Evolutionary conservation across 1,140 invertebrate species (phyloP).

Genomic region (Dreissena polymorpha): DNA sequence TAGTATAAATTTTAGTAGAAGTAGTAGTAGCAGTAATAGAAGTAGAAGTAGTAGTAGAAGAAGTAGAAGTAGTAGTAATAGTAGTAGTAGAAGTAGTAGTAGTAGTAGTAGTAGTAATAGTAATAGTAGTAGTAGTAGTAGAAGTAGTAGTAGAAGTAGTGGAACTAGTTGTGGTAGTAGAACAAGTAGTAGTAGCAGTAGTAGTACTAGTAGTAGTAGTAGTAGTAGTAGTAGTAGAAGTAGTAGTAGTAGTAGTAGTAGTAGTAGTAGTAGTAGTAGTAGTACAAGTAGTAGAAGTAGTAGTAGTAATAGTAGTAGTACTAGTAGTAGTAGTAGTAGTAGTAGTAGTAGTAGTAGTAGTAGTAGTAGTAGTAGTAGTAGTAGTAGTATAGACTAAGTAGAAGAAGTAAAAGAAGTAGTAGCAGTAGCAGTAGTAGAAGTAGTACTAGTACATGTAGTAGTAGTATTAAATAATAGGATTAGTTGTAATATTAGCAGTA

Average conservation of each 20-base stretch:
- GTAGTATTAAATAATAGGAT: not conserved
- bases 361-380: not conserved
- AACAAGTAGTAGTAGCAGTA: not conserved
- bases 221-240: not conserved
- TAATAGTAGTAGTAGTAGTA: not conserved
- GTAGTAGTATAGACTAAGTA: slow-evolving; percentile 3
- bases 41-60: not conserved
- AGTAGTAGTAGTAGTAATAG: not conserved
- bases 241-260: slow-evolving; percentile 1
- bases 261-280: slow-evolving; percentile 2
- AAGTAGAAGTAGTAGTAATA: not conserved
- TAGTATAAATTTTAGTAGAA: too few relatives aligned
- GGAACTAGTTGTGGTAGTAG: not conserved
- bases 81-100: not conserved
- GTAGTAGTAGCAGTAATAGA: not conserved
- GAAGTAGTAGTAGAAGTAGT: not conserved
- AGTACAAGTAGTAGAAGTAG: not conserved
- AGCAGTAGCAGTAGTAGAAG: not conserved
- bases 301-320: not conserved
- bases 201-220: not conserved
- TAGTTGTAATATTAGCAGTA: not conserved
- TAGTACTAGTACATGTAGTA: not conserved
- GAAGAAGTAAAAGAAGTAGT: not conserved
- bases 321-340: not conserved
- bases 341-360: not conserved